Evolutionary conservation across 2,888 invertebrate species (phyloP), one percentile per base, ranked within the genome.

Genomic region (Brassicogethes aeneus): DNA sequence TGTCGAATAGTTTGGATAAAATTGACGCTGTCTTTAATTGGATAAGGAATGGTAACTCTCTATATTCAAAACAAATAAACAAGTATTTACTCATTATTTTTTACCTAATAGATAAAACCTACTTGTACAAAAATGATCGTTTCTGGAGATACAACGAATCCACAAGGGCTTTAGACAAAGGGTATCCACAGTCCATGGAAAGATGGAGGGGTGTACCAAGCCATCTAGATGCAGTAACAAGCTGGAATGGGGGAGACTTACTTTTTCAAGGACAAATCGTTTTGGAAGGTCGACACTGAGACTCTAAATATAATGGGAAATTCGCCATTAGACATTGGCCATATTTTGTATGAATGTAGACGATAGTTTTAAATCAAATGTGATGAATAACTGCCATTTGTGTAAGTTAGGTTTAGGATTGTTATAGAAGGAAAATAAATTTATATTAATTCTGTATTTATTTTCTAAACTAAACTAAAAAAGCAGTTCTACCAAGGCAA

Each of bases 191-290:
- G 56, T 69, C 71, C 16, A 79, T 80, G 70, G 59, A 56, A 50
- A 70, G 47, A 37, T 68, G 68, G 85, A 70, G 78, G 46, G 78
- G 82, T 1, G 76, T 88, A 40, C 85, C 85, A 0, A 68, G 71
- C 23, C 74, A 82, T 34, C 71, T 90, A n/a, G 82, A 86, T 62
- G 80, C 85, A n/a, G 87, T 82, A 3, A 71, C 84, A 42, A 75
- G 81, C 16, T 81, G 82, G 77, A 74, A 74, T 57, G 86, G 74
- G n/a, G 8, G 68, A 75, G 50, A 86, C 85, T 1, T 86, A 79
- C 60, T 87, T 88, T 70, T 86, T 88, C 70, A 81, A 81, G 66
- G 80, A 76, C 2, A 76, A 79, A 3, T 69, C 78, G 1, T 86
- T 78, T 65, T 88, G 85, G 83, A 75, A 79, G 45, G 86, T 85